Conservation (phyloP, 1,140 invertebrate species). For the Ostrea edulis region DNA sequence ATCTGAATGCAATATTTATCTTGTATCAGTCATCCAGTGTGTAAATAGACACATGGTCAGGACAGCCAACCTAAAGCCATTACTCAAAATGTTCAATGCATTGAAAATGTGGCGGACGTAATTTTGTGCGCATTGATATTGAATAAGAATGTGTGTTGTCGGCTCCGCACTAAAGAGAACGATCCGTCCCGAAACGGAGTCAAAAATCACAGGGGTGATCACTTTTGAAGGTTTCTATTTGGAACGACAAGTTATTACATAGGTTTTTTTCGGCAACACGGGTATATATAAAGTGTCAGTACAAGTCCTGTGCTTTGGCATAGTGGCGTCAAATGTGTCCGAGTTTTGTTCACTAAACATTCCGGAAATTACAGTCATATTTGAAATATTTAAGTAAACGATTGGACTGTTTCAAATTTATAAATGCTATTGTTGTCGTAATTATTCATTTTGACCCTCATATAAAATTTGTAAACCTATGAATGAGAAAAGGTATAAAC, state of each 20-base stretch:
- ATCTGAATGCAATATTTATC: conserved; percentile 36
- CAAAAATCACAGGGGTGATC: background rate
- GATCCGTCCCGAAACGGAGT: conserved; percentile 16
- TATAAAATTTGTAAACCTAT: background rate
- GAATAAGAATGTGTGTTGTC: background rate
- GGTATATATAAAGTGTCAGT: conserved; percentile 26
- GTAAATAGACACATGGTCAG: conserved; percentile 9
- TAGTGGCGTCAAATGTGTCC: conserved; percentile 19
- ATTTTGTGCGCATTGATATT: conserved; percentile 25
- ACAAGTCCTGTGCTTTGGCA: background rate
- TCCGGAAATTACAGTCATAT: background rate
- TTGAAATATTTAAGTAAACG: background rate
- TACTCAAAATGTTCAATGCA: conserved; percentile 35
- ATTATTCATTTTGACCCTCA: background rate
- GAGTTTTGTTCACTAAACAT: conserved; percentile 5
- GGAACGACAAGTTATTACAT: conserved; percentile 28
- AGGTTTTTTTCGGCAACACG: conserved; percentile 27
- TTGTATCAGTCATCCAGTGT: conserved; percentile 24
- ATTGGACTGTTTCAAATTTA: background rate
- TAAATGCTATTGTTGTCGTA: background rate
- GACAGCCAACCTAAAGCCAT: background rate
- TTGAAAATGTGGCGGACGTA: background rate
- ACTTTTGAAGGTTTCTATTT: conserved; percentile 9
- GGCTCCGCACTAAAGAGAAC: conserved; percentile 12
- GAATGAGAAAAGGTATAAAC: background rate